These are phyloP conservation scores for Botrylloides violaceus DNA, from an alignment of 23 tunicate species.

Conservation along the genomic window DNA sequence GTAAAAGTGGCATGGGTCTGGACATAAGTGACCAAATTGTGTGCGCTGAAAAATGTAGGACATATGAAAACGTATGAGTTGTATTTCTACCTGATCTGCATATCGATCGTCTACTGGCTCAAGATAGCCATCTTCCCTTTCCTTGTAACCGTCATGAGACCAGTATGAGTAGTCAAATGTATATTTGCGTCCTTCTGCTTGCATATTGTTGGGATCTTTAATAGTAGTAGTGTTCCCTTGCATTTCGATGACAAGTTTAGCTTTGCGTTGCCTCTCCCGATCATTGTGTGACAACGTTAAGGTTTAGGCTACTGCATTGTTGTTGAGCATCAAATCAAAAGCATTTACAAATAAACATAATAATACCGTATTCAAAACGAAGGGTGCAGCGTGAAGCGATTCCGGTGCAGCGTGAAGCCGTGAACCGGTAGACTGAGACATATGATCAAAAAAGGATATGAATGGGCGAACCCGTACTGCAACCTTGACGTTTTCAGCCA, in stretches of 20 bases:
- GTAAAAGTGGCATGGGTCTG: too few relatives aligned
- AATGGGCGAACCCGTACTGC: constrained; percentile 79
- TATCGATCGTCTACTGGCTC: constrained; percentile 55
- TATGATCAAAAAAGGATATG: constrained; percentile 53
- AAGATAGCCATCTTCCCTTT: constrained; percentile 73
- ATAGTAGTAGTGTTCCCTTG: constrained; percentile 56
- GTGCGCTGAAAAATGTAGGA: too few relatives aligned
- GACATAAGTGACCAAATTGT: too few relatives aligned
- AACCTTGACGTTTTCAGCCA: constrained; percentile 57
- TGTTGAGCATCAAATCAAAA: too few relatives aligned
- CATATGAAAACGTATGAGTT: too few relatives aligned
- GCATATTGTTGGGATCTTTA: constrained; percentile 35
- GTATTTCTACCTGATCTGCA: constrained; percentile 78
- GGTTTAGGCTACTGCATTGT: too few relatives aligned
- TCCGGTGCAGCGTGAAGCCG: too few relatives aligned
- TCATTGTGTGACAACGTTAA: constrained; percentile 80
- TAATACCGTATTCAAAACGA: too few relatives aligned
- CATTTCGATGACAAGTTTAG: constrained; percentile 73
- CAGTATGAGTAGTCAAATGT: constrained; percentile 91
- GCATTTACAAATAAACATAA: too few relatives aligned
- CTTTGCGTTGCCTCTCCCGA: constrained; percentile 64
- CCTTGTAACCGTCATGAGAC: constrained; percentile 89
- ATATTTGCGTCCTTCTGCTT: constrained; percentile 43
- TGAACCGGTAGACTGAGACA: too few relatives aligned
- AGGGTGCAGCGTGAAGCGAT: too few relatives aligned